A percentile compares a stretch with the other conserved stretches of the same genome.
Conservation (phyloP, 2,113 vertebrate species). For the Neogale vison region DNA sequence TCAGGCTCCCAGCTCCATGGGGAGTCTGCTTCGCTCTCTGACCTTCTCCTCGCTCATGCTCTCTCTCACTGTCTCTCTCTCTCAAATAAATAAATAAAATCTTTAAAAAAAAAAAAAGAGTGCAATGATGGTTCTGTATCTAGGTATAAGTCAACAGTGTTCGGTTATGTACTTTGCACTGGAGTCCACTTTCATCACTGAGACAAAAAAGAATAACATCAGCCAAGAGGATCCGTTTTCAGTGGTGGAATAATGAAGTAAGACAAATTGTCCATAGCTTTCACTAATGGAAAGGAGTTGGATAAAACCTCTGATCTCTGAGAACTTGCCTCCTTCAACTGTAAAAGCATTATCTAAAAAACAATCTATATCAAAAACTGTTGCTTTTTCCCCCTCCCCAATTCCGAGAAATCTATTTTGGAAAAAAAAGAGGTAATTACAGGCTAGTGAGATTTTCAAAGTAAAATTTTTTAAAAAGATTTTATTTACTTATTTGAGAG, state of each 20-base stretch:
- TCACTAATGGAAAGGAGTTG: background rate
- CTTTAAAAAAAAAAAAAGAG: no score
- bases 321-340: background rate
- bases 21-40: no score
- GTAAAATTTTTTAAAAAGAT: no score
- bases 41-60: no score
- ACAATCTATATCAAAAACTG: background rate
- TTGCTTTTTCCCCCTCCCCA: no score
- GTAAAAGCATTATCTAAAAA: background rate
- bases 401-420: background rate
- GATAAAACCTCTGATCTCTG: background rate
- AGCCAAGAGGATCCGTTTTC: slow-evolving; percentile 73
- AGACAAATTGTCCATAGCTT: background rate
- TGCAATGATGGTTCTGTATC: slow-evolving; percentile 48
- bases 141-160: slow-evolving; percentile 41
- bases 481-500: no score
- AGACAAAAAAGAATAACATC: slow-evolving; percentile 59
- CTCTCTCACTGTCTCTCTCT: no score
- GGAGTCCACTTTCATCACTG: slow-evolving; percentile 46
- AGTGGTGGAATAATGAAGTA: slow-evolving; percentile 31
- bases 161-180: slow-evolving; percentile 7
- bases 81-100: no score
- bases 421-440: background rate
- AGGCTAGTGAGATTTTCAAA: background rate
- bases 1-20: no score